Conservation (phyloP, 2,113 vertebrate species). For the Oncorhynchus masou region DNA sequence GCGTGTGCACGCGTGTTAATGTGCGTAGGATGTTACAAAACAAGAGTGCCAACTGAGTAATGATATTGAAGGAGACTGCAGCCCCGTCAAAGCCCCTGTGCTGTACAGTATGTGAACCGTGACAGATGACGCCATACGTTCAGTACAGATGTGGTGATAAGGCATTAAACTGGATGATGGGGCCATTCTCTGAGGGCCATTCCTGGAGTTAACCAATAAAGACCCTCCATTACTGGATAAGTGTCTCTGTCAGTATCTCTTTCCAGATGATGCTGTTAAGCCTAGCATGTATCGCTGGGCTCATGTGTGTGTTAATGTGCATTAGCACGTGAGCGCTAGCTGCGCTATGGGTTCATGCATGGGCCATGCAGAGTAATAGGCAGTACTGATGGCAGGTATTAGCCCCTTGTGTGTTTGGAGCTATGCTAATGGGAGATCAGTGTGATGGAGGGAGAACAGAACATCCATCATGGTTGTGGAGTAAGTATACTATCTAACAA, state of each 20-base stretch:
- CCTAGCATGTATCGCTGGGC: not conserved
- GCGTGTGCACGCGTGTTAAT: not conserved
- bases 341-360: slow-evolving; percentile 30
- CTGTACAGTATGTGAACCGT: not conserved
- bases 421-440: slow-evolving; percentile 23
- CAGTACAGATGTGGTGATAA: not conserved
- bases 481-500: not conserved
- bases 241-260: not conserved
- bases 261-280: slow-evolving; percentile 11
- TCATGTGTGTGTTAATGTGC: slow-evolving; percentile 30
- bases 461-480: slow-evolving; percentile 29
- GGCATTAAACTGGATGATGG: not conserved
- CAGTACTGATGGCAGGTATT: slow-evolving; percentile 17
- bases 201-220: slow-evolving; percentile 13
- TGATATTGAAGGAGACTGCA: too few relatives aligned
- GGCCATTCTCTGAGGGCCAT: not conserved
- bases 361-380: slow-evolving; percentile 32
- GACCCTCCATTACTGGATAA: slow-evolving; percentile 10
- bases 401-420: not conserved
- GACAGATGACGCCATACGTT: too few relatives aligned
- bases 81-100: not conserved
- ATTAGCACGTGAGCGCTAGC: slow-evolving; percentile 11
- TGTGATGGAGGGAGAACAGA: slow-evolving; percentile 7
- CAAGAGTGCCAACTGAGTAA: too few relatives aligned
- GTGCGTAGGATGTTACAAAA: not conserved